Percentiles rank a stretch among this genome's conserved stretches.
These are phyloP conservation scores for Gymnoscelis rufifasciata DNA, from an alignment of 2,888 invertebrate species.

Conservation along the genomic window DNA sequence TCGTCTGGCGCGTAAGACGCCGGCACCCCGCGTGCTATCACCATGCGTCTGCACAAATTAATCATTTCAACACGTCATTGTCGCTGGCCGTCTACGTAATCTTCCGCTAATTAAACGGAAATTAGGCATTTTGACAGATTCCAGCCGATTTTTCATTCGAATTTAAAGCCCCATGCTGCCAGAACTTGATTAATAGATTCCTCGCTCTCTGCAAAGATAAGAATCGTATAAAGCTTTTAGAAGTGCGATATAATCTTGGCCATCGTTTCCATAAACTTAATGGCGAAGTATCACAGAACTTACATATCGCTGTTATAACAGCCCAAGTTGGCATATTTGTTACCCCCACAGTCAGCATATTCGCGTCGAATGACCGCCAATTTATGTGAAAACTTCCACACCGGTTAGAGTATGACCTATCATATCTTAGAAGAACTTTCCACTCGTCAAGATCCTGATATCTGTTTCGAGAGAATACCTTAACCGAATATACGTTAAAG, in stretches of 20 bases:
- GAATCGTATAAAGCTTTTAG: slow-evolving; percentile 75
- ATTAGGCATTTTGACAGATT: slow-evolving; percentile 73
- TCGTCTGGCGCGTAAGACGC: slow-evolving; percentile 57
- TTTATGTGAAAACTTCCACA: slow-evolving; percentile 77
- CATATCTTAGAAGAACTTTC: slow-evolving; percentile 69
- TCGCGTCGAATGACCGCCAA: slow-evolving; percentile 79
- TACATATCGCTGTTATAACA: slow-evolving; percentile 79
- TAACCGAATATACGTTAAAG: slow-evolving; percentile 74
- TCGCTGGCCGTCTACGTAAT: slow-evolving; percentile 62
- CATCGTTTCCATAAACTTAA: slow-evolving; percentile 78
- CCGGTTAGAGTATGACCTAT: slow-evolving; percentile 73
- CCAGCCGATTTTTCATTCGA: slow-evolving; percentile 58
- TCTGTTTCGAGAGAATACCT: slow-evolving; percentile 66
- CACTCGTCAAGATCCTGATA: slow-evolving; percentile 67
- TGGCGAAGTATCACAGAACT: slow-evolving; percentile 77
- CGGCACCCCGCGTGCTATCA: slow-evolving; percentile 44
- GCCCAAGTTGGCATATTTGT: slow-evolving; percentile 78
- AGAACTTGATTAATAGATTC: slow-evolving; percentile 61
- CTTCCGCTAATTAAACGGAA: slow-evolving; percentile 72
- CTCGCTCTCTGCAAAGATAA: slow-evolving; percentile 45
- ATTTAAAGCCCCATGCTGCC: slow-evolving; percentile 48
- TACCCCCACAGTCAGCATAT: slow-evolving; percentile 78
- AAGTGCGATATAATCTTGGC: slow-evolving; percentile 76
- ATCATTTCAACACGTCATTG: slow-evolving; percentile 77
- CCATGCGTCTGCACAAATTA: slow-evolving; percentile 66